These are phyloP conservation scores for Prunella fulvescens DNA, from an alignment of 2,113 vertebrate genomes.

Conservation along the genomic window DNA sequence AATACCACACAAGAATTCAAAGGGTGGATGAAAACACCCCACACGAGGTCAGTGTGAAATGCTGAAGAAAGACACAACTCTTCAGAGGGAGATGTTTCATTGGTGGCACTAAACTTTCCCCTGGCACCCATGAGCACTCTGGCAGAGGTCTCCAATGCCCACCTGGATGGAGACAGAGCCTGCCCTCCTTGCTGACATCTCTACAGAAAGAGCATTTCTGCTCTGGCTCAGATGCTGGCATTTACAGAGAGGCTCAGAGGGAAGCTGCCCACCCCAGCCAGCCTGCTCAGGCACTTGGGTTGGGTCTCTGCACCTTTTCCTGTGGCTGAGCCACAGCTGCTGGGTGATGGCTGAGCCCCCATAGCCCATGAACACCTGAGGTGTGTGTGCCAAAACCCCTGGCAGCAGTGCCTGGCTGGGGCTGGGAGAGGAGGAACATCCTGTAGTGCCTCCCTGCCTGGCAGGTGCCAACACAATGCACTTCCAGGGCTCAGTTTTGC, in stretches of 20 bases:
- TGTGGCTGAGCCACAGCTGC: neutral
- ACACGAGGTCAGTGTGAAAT: fast-evolving
- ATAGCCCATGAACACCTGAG: neutral
- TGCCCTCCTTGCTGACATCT: neutral
- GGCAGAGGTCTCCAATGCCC: neutral
- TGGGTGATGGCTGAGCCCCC: fast-evolving
- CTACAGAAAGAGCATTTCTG: neutral
- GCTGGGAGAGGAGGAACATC: neutral
- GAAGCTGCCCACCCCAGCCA: neutral
- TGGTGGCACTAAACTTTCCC: neutral
- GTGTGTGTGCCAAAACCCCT: neutral
- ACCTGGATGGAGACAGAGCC: neutral
- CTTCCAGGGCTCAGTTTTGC: neutral
- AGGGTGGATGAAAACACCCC: neutral
- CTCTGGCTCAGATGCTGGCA: neutral
- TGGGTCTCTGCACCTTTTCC: neutral
- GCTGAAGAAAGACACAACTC: fast-evolving
- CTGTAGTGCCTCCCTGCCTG: neutral
- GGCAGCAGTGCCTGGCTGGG: neutral
- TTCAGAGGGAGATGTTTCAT: neutral
- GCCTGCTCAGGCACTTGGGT: neutral
- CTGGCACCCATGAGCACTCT: fast-evolving
- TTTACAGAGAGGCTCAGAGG: neutral
- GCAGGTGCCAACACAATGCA: fast-evolving
- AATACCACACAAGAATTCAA: neutral